These are phyloP conservation scores for Mechanitis mazaeus DNA, from an alignment of 2,888 invertebrate genomes.

Conservation along the genomic window DNA sequence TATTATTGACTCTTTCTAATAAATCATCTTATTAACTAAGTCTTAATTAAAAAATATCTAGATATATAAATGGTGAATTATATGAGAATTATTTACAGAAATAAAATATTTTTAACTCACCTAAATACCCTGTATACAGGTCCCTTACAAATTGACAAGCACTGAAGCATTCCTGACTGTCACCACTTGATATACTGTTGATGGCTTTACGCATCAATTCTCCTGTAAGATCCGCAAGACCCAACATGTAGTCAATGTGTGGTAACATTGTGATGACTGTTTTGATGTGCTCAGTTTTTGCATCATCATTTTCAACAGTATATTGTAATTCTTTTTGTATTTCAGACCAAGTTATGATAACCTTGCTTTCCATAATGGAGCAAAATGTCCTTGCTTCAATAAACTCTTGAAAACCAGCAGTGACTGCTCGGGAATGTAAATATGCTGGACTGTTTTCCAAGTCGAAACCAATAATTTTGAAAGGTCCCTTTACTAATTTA, in stretches of 20 bases:
- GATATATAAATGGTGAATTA: not conserved
- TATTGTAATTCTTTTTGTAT: constrained; percentile 76
- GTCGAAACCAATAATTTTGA: constrained; percentile 82
- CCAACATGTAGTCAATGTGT: constrained; percentile 80
- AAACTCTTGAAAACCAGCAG: constrained; percentile 83
- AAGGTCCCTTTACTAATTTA: constrained; percentile 74
- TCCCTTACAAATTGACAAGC: constrained; percentile 84
- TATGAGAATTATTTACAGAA: not conserved
- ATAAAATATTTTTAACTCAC: constrained; percentile 47
- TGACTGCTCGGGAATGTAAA: constrained; percentile 56
- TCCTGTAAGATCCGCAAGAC: constrained; percentile 91
- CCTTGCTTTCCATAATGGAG: constrained; percentile 79
- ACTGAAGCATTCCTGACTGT: constrained; percentile 82
- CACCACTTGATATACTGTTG: constrained; percentile 86
- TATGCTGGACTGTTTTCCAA: constrained; percentile 82
- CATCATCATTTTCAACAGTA: constrained; percentile 35
- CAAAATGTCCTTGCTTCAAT: constrained; percentile 90
- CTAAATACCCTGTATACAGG: constrained; percentile 79
- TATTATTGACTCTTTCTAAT: too few species aligned
- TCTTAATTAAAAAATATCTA: too few species aligned
- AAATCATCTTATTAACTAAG: too few species aligned
- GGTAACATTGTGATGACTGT: constrained; percentile 55
- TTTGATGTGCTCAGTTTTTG: constrained; percentile 32
- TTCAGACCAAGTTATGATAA: constrained; percentile 77
- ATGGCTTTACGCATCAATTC: constrained; percentile 94